These are phyloP conservation scores for Bothrops jararaca DNA, from an alignment of 2,113 vertebrate genomes.

Conservation along the genomic window DNA sequence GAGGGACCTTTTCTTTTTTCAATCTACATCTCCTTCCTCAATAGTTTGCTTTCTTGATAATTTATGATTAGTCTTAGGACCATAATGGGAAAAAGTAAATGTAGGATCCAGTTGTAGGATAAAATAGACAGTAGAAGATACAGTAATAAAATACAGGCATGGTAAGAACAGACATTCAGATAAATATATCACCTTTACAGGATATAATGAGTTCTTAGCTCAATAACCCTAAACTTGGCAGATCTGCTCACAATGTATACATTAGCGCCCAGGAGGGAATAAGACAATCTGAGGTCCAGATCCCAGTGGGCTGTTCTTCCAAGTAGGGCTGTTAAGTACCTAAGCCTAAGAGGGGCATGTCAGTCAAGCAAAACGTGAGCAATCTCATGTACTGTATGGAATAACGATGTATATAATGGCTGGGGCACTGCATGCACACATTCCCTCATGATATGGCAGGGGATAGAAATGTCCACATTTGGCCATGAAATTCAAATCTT, in stretches of 20 bases:
- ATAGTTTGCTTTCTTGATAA: not conserved
- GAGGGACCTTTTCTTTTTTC: not conserved
- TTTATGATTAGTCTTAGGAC: not conserved
- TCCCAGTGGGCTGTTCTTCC: not conserved
- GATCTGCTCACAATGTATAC: too few relatives aligned
- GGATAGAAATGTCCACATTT: too few relatives aligned
- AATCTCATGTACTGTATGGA: not conserved
- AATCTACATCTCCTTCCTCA: not conserved
- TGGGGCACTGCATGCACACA: not conserved
- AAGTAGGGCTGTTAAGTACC: not conserved
- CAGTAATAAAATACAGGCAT: not conserved
- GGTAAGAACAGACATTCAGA: not conserved
- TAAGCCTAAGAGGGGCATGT: not conserved
- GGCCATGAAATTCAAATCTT: too few relatives aligned
- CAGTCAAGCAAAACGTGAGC: not conserved
- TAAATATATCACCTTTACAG: not conserved
- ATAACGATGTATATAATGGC: not conserved
- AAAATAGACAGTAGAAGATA: not conserved
- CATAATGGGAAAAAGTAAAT: not conserved
- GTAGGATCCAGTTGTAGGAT: not conserved
- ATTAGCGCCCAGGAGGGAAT: not conserved
- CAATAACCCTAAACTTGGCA: too few relatives aligned
- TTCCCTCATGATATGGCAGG: too few relatives aligned
- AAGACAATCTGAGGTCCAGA: not conserved
- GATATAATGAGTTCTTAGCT: not conserved